A percentile compares a stretch with the other conserved stretches of the same genome.
Conservation (phyloP, 2,113 vertebrate genomes). For the Anarhynchus alexandrinus region DNA sequence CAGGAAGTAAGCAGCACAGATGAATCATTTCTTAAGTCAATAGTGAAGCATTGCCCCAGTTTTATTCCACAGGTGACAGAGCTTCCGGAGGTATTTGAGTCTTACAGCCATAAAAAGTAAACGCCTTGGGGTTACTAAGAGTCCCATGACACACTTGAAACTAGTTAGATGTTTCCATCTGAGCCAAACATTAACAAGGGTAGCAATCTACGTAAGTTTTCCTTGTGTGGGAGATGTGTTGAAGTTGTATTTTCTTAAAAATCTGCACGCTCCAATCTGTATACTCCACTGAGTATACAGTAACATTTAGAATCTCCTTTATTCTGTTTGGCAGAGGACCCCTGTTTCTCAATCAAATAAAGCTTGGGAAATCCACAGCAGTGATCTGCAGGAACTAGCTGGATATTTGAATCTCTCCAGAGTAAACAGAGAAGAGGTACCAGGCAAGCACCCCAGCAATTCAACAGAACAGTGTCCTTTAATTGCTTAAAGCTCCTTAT, state of each 20-base stretch:
- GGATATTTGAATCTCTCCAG: neutral
- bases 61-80: neutral
- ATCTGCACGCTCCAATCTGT: no score
- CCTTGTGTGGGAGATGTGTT: neutral
- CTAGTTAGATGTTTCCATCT: neutral
- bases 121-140: neutral
- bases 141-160: neutral
- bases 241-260: neutral
- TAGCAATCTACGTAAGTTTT: neutral
- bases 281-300: no score
- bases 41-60: neutral
- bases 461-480: neutral
- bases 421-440: neutral
- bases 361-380: neutral
- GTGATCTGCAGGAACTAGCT: neutral
- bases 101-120: neutral
- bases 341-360: neutral
- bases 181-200: constrained; percentile 3
- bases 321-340: neutral
- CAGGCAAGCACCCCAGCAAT: neutral
- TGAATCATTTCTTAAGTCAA: constrained; percentile 2
- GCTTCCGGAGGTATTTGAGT: neutral
- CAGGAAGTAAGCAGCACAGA: neutral
- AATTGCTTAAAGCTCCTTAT: neutral
- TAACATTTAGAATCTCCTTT: neutral